Conservation (phyloP, 2,797 vertebrate genomes). For the Anabacerthia variegaticeps region DNA sequence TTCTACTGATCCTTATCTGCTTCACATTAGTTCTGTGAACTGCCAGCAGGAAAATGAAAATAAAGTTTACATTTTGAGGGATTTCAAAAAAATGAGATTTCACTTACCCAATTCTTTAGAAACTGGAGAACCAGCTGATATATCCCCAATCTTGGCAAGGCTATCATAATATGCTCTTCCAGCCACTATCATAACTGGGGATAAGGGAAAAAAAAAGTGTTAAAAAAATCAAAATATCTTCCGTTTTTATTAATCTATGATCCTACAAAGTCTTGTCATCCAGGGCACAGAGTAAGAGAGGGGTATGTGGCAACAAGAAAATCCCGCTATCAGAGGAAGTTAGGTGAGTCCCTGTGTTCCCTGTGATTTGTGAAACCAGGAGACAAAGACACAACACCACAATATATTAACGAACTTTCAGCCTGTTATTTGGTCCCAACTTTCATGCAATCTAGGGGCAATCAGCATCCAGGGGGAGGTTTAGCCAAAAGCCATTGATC, state of each 20-base stretch:
- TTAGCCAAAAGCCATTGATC: neutral
- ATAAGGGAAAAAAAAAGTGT: neutral
- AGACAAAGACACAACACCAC: neutral
- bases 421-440: neutral
- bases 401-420: neutral
- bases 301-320: neutral
- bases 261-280: neutral
- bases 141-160: constrained; percentile 92
- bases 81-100: neutral
- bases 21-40: neutral
- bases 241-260: neutral
- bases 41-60: neutral
- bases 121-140: constrained; percentile 87
- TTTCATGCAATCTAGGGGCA: neutral
- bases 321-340: neutral
- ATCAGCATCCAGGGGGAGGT: neutral
- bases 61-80: neutral
- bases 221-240: neutral
- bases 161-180: constrained; percentile 95
- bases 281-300: neutral
- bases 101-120: constrained; percentile 94
- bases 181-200: constrained; percentile 87
- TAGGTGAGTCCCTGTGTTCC: neutral
- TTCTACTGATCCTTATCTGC: neutral
- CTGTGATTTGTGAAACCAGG: neutral